These are phyloP conservation scores for Lumbricus terrestris DNA, from an alignment of 2,888 invertebrate genomes.

Conservation along the genomic window DNA sequence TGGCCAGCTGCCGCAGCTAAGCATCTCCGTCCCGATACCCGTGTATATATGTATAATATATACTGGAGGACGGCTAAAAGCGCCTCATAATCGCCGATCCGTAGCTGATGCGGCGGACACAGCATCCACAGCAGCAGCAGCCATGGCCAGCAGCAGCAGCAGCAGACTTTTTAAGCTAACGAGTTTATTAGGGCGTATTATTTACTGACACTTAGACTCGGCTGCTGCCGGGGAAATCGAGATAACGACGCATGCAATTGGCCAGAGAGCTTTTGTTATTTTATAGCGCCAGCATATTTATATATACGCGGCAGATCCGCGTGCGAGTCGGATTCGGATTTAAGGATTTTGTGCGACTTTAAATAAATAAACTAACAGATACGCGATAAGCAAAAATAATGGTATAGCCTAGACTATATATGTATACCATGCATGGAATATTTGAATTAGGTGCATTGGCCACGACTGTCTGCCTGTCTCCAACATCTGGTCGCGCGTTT, in stretches of 20 bases:
- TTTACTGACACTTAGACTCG: background rate
- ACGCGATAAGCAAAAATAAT: too few relatives aligned
- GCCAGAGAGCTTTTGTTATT: background rate
- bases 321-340: background rate
- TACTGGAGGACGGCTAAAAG: background rate
- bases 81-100: background rate
- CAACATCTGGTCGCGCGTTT: too few relatives aligned
- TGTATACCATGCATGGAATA: too few relatives aligned
- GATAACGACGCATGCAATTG: background rate
- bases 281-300: too few relatives aligned
- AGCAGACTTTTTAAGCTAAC: background rate
- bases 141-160: too few relatives aligned
- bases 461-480: too few relatives aligned
- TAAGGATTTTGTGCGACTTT: background rate
- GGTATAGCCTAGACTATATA: too few relatives aligned
- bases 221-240: background rate
- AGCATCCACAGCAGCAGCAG: background rate
- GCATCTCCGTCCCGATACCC: background rate
- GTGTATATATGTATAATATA: too few relatives aligned
- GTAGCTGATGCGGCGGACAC: background rate
- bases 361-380: background rate
- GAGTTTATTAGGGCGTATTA: conserved; percentile 3
- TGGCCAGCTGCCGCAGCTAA: conserved; percentile 3
- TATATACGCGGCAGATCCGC: too few relatives aligned
- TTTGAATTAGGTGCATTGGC: too few relatives aligned